Evolutionary conservation across 2,797 vertebrate genomes (phyloP), one percentile per base, ranked within the genome.

Genomic region (Chaunax sp.): DNA sequence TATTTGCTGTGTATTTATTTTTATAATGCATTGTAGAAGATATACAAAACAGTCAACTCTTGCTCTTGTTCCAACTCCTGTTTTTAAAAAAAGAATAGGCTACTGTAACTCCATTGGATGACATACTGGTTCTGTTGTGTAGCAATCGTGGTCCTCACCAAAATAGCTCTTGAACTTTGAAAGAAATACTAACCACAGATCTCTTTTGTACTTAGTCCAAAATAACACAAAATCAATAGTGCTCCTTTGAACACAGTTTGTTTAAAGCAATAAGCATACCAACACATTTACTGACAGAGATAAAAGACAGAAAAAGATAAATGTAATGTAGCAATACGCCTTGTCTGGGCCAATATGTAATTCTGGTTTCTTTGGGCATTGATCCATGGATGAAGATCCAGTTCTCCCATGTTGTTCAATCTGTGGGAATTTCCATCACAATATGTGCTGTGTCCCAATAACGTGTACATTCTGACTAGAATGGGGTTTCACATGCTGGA

Each of bases 41-140:
- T 89, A 90, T 90, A 92, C 81, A 93, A 91, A 92, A 93, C 90
- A 74, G 72, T 87, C 82, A 85, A 87, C 80, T 87, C 69, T 86
- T 12, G 15, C 80, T 87, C 69, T 86, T 12, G 15, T 15, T 40
- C 38, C 75, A 72, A 85, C 67, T 77, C 69, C 74, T 64, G 69
- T 64, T 78, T 72, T 35, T 4, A 64, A 51, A 58, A 40, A 69
- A 69, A 60, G 83, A 87, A 80, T 26, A 81, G 72, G 61, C 64
- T 64, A 69, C 58, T 66, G 66, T 64, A 75, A 78, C 67, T 83
- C 78, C 64, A 62, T 25, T 54, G 25, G 14, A 72, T 78, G 72
- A 80, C 74, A 61, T 69, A 72, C 38, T 56, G 60, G 46, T 62
- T 71, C 72, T 70, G 59, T 64, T 67, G 57, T 75, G 71, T 80